Percentiles rank a stretch among this genome's conserved stretches.
These are phyloP conservation scores for Simalia tracyae DNA, from an alignment of 2,797 vertebrate genomes.

Conservation along the genomic window DNA sequence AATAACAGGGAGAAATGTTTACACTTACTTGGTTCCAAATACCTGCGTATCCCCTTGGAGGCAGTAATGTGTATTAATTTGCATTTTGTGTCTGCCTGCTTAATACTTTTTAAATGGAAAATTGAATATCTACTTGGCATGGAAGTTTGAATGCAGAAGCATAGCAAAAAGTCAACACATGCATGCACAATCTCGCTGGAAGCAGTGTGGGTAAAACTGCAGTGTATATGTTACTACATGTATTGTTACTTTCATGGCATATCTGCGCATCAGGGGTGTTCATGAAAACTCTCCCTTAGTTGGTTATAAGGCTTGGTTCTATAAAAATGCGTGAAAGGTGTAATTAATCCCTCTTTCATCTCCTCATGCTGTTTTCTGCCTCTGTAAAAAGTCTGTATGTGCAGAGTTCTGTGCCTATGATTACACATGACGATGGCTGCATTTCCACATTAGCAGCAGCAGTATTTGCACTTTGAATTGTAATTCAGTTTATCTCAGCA, in stretches of 20 bases:
- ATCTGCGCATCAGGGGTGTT: not conserved
- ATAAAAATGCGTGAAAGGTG: not conserved
- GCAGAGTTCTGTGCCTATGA: not conserved
- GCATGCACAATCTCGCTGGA: not conserved
- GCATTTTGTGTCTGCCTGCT: not conserved
- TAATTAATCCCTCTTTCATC: not conserved
- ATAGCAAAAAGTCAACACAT: not conserved
- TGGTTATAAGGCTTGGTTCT: not conserved
- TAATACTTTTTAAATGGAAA: not conserved
- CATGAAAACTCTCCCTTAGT: not conserved
- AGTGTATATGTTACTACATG: no score
- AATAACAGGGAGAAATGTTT: not conserved
- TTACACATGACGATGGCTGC: not conserved
- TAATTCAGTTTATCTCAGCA: no score
- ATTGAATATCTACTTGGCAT: not conserved
- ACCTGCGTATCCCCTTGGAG: not conserved
- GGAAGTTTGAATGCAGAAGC: not conserved
- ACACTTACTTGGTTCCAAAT: not conserved
- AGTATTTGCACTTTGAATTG: not conserved
- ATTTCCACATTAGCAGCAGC: not conserved
- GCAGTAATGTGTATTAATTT: not conserved
- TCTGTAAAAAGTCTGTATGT: not conserved
- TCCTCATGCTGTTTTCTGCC: not conserved
- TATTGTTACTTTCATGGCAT: not conserved
- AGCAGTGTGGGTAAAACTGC: not conserved